Evolutionary conservation across 2,797 vertebrate genomes (phyloP), one percentile per base, ranked within the genome.

Genomic region (Lindbergichthys nudifrons): DNA sequence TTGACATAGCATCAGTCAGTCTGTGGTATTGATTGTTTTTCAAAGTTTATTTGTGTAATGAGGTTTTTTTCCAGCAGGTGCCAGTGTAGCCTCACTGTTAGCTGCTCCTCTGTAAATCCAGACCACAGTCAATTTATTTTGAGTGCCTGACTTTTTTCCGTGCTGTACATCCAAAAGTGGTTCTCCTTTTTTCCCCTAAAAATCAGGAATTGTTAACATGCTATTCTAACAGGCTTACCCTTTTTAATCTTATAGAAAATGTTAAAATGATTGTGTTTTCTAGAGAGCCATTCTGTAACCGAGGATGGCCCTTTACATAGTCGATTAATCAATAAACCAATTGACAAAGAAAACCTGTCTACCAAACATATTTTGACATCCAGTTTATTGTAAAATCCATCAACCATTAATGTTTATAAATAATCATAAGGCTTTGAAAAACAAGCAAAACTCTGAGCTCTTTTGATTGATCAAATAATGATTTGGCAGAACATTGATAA

Each of bases 31-130:
- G 23, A 26, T 26, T 26, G 26, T 26, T 26, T 26, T 26, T 4
- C 41, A 39, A 53, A 26, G 2, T 15, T 64, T 32, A 56, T 4
- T 21, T 23, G 0, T 82, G 90, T 81, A 83, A 80, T 87, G 67
- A 41, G 2, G 1, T 2, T 3, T 1, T 13, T 15, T 4, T 39
- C 80, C 92, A 89, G 80, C 77, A 91, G 91, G 74, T 65, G 88
- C 13, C 87, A 48, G 69, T 77, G 61, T 71, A 46, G 68, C 66
- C 46, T 76, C 65, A 81, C 19, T 51, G 39, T 62, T 53, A 30
- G 15, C 3, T 4, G 5, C 26, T 58, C 2, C 7, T n/a, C 45
- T 64, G 30, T 1, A 13, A 47, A 30, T 43, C 14, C 5, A 56
- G n/a, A 10, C 12, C n/a, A 9, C 47, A 21, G 46, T 57, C 48